These are phyloP conservation scores for Dioctria linearis DNA, from an alignment of 2,888 invertebrate genomes.

Conservation along the genomic window DNA sequence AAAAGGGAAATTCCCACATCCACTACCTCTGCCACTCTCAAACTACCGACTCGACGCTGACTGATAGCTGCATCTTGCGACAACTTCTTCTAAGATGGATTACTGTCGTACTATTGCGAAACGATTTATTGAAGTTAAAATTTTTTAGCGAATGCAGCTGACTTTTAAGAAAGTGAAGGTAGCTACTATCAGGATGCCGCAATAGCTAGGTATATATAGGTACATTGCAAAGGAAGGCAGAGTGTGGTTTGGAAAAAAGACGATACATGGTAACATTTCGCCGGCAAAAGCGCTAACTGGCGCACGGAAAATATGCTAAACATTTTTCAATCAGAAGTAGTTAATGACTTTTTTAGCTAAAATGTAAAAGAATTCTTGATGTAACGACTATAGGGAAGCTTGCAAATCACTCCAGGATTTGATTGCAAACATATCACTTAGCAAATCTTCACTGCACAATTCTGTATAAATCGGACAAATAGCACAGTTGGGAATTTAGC, in stretches of 20 bases:
- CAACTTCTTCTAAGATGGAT: constrained; percentile 45
- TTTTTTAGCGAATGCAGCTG: constrained; percentile 46
- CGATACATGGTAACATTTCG: not conserved
- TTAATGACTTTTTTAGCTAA: constrained; percentile 59
- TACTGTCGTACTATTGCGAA: constrained; percentile 54
- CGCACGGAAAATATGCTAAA: constrained; percentile 55
- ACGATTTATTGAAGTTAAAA: constrained; percentile 56
- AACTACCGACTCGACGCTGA: constrained; percentile 32
- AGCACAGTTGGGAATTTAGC: too few relatives aligned
- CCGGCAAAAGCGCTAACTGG: not conserved
- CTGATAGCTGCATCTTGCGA: constrained; percentile 16
- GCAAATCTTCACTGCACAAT: too few relatives aligned
- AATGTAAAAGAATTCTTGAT: constrained; percentile 16
- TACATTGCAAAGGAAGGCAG: not conserved
- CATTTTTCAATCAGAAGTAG: constrained; percentile 56
- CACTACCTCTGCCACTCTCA: constrained; percentile 7
- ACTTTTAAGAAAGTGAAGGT: constrained; percentile 29
- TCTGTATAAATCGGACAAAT: too few relatives aligned
- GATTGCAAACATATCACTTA: constrained; percentile 25
- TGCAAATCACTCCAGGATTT: constrained; percentile 22
- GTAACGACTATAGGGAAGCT: constrained; percentile 18
- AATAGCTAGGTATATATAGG: not conserved
- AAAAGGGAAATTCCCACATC: constrained; percentile 57
- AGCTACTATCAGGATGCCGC: constrained; percentile 26
- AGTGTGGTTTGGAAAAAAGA: not conserved